Base-by-base conservation (phyloP, 2,888 invertebrate species). In the Drosophila borborema region DNA sequence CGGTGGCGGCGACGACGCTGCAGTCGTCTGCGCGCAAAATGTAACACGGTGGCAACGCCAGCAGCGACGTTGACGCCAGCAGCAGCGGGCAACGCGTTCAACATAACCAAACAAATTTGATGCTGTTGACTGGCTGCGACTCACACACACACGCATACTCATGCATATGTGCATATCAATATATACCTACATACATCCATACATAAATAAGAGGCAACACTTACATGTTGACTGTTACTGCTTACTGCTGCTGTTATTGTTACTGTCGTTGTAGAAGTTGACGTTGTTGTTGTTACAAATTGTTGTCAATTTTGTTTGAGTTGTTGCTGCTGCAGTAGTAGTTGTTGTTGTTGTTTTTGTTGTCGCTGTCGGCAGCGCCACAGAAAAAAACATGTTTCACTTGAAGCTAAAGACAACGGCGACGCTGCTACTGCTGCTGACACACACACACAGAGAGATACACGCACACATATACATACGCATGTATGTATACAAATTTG, bases 311-410 rank as follows among this genome's bases (percentile, higher is more conserved):
- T 46, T 49, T 51, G 71, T 70, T 76, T 58, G 56, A 40, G 16
- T 40, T 53, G 43, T 18, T 62, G 59, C 23, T 66, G 41, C n/a
- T 61, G 64, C 28, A 61, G 34, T 3, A 46, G 43, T 20, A 58
- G 64, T 36, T 65, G 64, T 64, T 64, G 64, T 64, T 64, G 49
- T 61, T 23, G 49, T 61, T 65, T 51, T 63, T 69, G 54, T 64
- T 46, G 49, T 60, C 16, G 31, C 49, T 49, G 48, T 60, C 40
- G 60, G 49, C 49, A 60, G 48, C 40, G 31, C 20, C 40, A 40
- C 36, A 67, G 46, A 67, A 67, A 82, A 88, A 88, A 86, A 84
- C 86, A 84, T 84, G 83, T 88, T 83, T 88, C 83, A 86, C 86
- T 80, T 80, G 45, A 70, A 77, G 70, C 80, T 51, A 51, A 70